Conservation (phyloP, 2,888 invertebrate genomes). For the Linyphia triangularis region DNA sequence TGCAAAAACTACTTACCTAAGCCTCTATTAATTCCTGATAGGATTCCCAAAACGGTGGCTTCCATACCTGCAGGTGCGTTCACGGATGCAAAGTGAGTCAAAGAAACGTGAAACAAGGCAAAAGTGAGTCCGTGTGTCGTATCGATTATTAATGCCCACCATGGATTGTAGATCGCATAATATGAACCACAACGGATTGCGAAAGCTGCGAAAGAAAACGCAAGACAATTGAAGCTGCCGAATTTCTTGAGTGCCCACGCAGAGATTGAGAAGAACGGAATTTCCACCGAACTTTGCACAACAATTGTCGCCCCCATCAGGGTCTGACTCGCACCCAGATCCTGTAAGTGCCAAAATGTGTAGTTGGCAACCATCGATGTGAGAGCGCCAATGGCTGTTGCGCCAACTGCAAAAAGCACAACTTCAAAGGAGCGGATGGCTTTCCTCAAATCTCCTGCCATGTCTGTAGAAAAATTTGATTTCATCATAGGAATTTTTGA, state of each 20-base stretch:
- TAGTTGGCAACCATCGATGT: conserved; percentile 71
- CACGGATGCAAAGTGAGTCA: conserved; percentile 64
- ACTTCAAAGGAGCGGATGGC: conserved; percentile 25
- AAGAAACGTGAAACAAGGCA: conserved; percentile 87
- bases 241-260: conserved; percentile 87
- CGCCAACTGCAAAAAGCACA: conserved; percentile 48
- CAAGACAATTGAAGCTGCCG: conserved; percentile 89
- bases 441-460: conserved; percentile 22
- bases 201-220: conserved; percentile 88
- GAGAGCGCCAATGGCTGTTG: conserved; percentile 70
- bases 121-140: conserved; percentile 92
- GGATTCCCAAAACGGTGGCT: conserved; percentile 92
- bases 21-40: conserved; percentile 93
- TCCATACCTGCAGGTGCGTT: conserved; percentile 57
- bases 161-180: conserved; percentile 88
- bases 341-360: conserved; percentile 74
- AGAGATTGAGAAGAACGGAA: conserved; percentile 79
- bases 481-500: conserved; percentile 14
- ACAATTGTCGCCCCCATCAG: conserved; percentile 72
- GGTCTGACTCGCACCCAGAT: conserved; percentile 57
- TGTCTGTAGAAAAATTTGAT: conserved; percentile 32
- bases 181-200: conserved; percentile 91
- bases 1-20: conserved; percentile 82
- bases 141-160: conserved; percentile 92
- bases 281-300: conserved; percentile 72